Percentiles rank a stretch among this genome's conserved stretches.
phyloP scores from a whole-genome alignment of 2,113 vertebrate genomes.

The Anser cygnoides region DNA sequence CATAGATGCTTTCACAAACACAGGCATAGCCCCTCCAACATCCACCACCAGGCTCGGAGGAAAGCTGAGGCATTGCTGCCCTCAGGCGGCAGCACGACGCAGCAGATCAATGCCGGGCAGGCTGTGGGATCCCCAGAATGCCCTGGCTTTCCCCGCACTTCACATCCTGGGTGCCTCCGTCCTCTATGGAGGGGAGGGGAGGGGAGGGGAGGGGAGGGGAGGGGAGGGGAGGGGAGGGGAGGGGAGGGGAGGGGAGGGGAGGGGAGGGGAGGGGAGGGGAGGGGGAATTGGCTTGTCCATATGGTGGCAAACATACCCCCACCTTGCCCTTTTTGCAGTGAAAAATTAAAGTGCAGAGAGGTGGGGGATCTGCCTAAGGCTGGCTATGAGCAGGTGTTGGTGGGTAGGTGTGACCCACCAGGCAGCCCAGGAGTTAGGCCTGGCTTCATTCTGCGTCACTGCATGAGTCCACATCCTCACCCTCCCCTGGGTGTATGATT shows the following conservation, averaged over 20 bases:
- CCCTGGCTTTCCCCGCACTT: neutral
- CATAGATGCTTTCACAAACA: neutral
- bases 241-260: too few species aligned
- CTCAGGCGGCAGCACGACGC: neutral
- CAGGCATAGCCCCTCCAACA: too few species aligned
- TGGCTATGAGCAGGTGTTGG: fast-evolving
- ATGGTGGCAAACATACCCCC: neutral
- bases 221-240: too few species aligned
- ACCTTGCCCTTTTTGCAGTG: neutral
- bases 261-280: too few species aligned
- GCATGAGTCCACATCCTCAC: neutral
- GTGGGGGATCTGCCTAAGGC: fast-evolving
- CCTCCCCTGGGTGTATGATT: neutral
- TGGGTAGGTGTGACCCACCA: neutral
- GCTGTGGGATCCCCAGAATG: neutral
- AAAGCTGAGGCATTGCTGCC: neutral
- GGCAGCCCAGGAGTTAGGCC: neutral
- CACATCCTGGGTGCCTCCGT: neutral
- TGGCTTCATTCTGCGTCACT: constrained; percentile 44
- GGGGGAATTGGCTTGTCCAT: neutral
- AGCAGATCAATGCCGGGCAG: neutral
- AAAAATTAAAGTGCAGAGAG: neutral
- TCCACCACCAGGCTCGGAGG: too few species aligned
- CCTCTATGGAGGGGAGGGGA: neutral
- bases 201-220: too few species aligned